A percentile compares a stretch with the other conserved stretches of the same genome.
Evolutionary conservation across 2,888 invertebrate species (phyloP).

Genomic region (Drosophila koepferae): DNA sequence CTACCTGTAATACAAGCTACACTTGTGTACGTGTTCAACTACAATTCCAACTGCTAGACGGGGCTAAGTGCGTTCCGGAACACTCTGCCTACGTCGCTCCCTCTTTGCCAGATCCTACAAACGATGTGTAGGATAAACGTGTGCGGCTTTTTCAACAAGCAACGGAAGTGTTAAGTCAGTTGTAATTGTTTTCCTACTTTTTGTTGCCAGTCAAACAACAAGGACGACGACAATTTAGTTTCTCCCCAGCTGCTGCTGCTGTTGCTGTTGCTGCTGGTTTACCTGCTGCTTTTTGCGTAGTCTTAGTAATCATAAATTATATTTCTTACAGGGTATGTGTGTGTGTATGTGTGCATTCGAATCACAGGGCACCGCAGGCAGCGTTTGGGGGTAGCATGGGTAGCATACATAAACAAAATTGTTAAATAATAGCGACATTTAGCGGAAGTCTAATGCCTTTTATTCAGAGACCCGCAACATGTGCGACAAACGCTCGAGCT

Average conservation of each 20-base stretch:
- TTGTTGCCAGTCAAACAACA: constrained; percentile 39
- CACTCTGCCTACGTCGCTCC: constrained; percentile 1
- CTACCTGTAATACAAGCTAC: constrained; percentile 9
- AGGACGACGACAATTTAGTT: constrained; percentile 71
- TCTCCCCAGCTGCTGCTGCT: constrained; percentile 15
- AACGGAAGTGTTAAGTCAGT: constrained; percentile 81
- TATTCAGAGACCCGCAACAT: constrained; percentile 58
- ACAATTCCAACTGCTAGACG: constrained; percentile 68
- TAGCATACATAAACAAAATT: constrained; percentile 70
- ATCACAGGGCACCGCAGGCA: neutral
- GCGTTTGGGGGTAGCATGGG: constrained; percentile 40
- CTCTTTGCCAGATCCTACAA: neutral
- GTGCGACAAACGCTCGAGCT: constrained; percentile 72
- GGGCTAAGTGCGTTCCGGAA: constrained; percentile 59
- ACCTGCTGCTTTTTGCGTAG: constrained; percentile 25
- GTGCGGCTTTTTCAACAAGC: constrained; percentile 72
- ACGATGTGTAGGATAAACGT: constrained; percentile 54
- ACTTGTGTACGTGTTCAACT: constrained; percentile 72
- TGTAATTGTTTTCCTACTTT: constrained; percentile 78
- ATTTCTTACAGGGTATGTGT: constrained; percentile 40
- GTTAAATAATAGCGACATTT: constrained; percentile 79
- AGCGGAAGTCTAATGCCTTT: constrained; percentile 71
- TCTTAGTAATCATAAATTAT: constrained; percentile 76
- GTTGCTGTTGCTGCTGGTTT: constrained; percentile 3
- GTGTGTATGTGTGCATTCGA: constrained; percentile 11